Conservation (phyloP, 2,113 vertebrate genomes). For the Brachionichthys hirsutus region DNA sequence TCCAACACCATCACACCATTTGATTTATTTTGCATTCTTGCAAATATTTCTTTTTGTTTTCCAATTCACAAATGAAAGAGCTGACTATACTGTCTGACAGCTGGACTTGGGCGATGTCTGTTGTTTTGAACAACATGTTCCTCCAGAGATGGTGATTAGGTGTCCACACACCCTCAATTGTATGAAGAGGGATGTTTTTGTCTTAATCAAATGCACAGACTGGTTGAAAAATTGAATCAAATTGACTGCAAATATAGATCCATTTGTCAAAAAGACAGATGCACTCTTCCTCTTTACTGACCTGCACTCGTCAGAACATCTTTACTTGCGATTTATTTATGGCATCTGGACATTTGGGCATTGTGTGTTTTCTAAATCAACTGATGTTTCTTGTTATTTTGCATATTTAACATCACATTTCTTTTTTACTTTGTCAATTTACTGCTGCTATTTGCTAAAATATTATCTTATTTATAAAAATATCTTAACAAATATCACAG, state of each 20-base stretch:
- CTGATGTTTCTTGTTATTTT: neutral
- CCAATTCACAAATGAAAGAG: slow-evolving; percentile 39
- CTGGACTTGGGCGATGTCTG: slow-evolving; percentile 52
- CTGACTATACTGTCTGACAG: slow-evolving; percentile 60
- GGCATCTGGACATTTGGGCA: too few relatives aligned
- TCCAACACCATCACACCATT: slow-evolving; percentile 39
- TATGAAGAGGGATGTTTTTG: slow-evolving; percentile 21
- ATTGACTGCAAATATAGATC: slow-evolving; percentile 24
- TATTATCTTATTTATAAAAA: neutral
- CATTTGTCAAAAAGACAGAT: neutral
- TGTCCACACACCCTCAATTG: slow-evolving; percentile 24
- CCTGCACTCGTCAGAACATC: neutral
- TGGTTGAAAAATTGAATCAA: slow-evolving; percentile 3
- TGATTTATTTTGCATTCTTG: slow-evolving; percentile 65
- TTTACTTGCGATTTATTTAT: neutral
- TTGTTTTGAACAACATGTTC: slow-evolving; percentile 52
- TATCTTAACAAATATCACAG: neutral
- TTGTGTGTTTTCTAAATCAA: neutral
- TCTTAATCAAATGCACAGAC: slow-evolving; percentile 13
- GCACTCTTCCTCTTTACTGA: slow-evolving; percentile 12
- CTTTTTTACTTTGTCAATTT: too few relatives aligned
- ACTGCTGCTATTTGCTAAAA: neutral
- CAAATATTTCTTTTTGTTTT: slow-evolving; percentile 46
- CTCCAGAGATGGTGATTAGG: slow-evolving; percentile 29
- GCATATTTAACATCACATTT: neutral